Conservation (phyloP, 2,888 invertebrate genomes). For the Antheraea yamamai region DNA sequence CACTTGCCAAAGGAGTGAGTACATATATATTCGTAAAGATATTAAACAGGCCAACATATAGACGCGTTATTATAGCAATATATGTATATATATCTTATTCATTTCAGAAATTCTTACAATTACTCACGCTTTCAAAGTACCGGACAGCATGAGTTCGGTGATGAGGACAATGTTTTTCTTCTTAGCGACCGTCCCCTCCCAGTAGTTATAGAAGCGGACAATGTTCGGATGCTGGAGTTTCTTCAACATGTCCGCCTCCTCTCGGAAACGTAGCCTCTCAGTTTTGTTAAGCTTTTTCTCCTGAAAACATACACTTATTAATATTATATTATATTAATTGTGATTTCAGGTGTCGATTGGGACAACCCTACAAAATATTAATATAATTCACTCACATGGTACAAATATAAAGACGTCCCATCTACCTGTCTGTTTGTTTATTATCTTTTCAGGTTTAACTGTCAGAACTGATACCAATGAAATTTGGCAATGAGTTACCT, state of each 20-base stretch:
- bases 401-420: neutral
- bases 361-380: neutral
- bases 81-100: neutral
- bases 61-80: neutral
- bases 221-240: slow-evolving; percentile 99
- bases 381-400: neutral
- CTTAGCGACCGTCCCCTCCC: slow-evolving; percentile 96
- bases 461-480: too few relatives aligned
- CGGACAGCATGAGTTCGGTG: slow-evolving; percentile 99
- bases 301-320: slow-evolving; percentile 65
- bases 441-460: too few relatives aligned
- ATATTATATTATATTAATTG: neutral
- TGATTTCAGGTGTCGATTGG: neutral
- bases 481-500: too few relatives aligned
- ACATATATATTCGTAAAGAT: neutral
- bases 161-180: slow-evolving; percentile 99
- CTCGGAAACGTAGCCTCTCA: slow-evolving; percentile 96
- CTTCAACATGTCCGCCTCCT: slow-evolving; percentile 99
- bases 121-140: slow-evolving; percentile 97
- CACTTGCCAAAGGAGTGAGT: too few relatives aligned
- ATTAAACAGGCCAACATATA: neutral
- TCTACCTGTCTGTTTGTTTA: too few relatives aligned
- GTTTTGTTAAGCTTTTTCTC: slow-evolving; percentile 98
- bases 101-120: slow-evolving; percentile 9
- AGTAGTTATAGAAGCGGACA: slow-evolving; percentile 99